A percentile compares a stretch with the other conserved stretches of the same genome.
These are phyloP conservation scores for Amphiduros pacificus DNA, from an alignment of 2,888 invertebrate genomes.

Conservation along the genomic window DNA sequence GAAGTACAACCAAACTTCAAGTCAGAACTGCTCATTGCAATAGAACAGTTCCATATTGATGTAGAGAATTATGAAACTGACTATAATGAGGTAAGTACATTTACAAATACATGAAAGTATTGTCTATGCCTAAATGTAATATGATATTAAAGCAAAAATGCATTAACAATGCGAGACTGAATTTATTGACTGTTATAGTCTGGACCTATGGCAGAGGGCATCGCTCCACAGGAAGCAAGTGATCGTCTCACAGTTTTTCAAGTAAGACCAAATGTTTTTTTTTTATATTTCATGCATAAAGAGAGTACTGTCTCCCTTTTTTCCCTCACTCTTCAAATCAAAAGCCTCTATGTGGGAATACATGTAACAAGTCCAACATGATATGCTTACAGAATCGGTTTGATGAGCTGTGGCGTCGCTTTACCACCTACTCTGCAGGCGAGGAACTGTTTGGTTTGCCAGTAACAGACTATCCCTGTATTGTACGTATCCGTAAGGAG, in stretches of 20 bases:
- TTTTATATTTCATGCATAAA: neutral
- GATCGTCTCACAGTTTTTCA: constrained; percentile 53
- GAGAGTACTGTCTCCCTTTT: neutral
- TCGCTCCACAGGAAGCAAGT: constrained; percentile 55
- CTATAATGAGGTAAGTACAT: constrained; percentile 48
- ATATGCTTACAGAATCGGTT: constrained; percentile 49
- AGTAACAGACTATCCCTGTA: constrained; percentile 51
- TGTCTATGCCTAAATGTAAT: no score
- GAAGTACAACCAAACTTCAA: constrained; percentile 77
- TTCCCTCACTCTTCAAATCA: no score
- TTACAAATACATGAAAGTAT: no score
- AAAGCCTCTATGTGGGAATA: no score
- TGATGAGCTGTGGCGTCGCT: constrained; percentile 55
- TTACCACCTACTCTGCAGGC: constrained; percentile 52
- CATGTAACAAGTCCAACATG: no score
- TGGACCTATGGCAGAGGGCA: constrained; percentile 56
- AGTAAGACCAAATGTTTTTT: constrained; percentile 22
- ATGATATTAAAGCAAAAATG: no score
- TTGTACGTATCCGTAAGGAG: constrained; percentile 51
- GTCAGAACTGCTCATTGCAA: constrained; percentile 68
- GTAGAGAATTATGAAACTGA: constrained; percentile 70
- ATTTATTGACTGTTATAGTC: no score
- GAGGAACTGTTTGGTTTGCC: constrained; percentile 57
- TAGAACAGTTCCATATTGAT: constrained; percentile 62
- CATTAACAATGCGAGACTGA: no score